Evolutionary conservation across 2,797 vertebrate genomes (phyloP), one percentile per base, ranked within the genome.

Genomic region (Sebastes matsubarae): DNA sequence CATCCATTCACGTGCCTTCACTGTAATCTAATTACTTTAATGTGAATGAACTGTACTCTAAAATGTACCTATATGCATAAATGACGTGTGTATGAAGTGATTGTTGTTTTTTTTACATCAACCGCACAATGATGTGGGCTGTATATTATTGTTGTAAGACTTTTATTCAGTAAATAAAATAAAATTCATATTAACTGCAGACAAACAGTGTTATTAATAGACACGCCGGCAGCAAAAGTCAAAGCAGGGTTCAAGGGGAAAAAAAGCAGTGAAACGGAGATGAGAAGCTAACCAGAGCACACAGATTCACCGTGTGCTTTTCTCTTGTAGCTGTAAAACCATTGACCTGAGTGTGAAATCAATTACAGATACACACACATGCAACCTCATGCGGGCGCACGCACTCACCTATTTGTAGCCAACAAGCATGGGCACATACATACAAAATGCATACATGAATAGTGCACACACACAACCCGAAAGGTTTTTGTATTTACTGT

Each of bases 301-400:
- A 64, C 61, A 65, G 77, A 86, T 78, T 90, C 50, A 42, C 22
- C 66, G 55, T 77, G 70, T 69, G 80, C 58, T 64, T 75, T 84
- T 83, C 80, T 88, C 79, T 74, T 83, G 81, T 83, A 85, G 89
- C 82, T 68, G 83, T 88, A 89, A 87, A 94, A 88, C 77, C 89
- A 86, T 81, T 94, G 93, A 95, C 91, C 92, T 93, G 89, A 83
- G 89, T 90, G 82, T 93, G 90, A 93, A 94, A 94, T 95, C 89
- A 94, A 93, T 94, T 93, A 88, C 83, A 70, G 75, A 34, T 58
- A 78, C 64, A 77, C 64, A 75, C 64, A 73, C 72, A 71, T 27
- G 32, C 69, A 74, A 78, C 34, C 61, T 29, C 68, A 67, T 58
- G 70, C 50, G 72, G 46, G 65, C 57, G 74, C 46, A 58, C 36